Conservation (phyloP, 2,888 invertebrate species). For the Cistogaster globosa region DNA sequence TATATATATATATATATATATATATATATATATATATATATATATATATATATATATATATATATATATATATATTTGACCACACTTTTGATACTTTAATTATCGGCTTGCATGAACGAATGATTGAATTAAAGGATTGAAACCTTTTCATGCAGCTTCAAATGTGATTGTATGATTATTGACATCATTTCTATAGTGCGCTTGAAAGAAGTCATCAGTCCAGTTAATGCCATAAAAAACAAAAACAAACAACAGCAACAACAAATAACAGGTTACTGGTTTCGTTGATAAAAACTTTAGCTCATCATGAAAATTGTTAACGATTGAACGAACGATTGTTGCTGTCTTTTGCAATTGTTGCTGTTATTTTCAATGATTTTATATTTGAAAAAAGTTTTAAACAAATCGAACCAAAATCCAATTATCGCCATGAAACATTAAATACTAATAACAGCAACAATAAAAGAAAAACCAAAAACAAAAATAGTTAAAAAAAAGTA, state of each 20-base stretch:
- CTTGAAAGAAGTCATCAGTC: slow-evolving; percentile 55
- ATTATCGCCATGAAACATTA: slow-evolving; percentile 68
- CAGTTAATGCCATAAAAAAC: slow-evolving; percentile 4
- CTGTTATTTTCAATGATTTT: slow-evolving; percentile 31
- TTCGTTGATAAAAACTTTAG: slow-evolving; percentile 53
- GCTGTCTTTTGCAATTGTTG: slow-evolving; percentile 19
- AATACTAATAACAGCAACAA: slow-evolving; percentile 37
- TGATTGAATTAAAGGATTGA: slow-evolving; percentile 16
- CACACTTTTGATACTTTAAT: slow-evolving; percentile 31
- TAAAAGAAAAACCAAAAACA: neutral
- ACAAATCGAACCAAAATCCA: slow-evolving; percentile 72
- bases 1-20: no score
- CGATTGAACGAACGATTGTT: slow-evolving; percentile 61
- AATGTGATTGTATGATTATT: slow-evolving; percentile 44
- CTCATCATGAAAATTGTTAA: slow-evolving; percentile 68
- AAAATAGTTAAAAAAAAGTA: slow-evolving; percentile 2
- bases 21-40: no score
- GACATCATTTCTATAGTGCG: slow-evolving; percentile 60
- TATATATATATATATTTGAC: neutral
- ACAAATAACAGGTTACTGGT: slow-evolving; percentile 47
- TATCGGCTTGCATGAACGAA: slow-evolving; percentile 35
- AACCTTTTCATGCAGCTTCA: slow-evolving; percentile 43
- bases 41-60: no score
- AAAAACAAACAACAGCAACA: neutral
- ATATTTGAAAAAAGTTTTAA: slow-evolving; percentile 53